Base-by-base conservation (phyloP, 2,888 invertebrate species). In the Microplitis manilae region DNA sequence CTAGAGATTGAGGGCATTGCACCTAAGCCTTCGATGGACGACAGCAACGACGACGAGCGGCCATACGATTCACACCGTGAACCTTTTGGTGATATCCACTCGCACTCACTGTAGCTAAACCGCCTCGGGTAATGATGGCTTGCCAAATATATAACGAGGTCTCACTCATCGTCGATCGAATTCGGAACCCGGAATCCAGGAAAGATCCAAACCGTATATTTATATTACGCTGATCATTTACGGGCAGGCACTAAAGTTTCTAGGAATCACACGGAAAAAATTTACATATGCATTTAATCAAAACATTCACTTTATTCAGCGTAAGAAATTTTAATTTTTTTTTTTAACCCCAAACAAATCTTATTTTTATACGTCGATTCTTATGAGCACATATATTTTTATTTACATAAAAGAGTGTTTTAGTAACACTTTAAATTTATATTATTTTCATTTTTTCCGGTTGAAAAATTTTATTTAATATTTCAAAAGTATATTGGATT, bases 1-100 rank as follows among this genome's bases (percentile, higher is more conserved):
- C 88, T 87, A 86, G 85, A 88, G 86, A 87, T 88, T 87, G 87
- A 87, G 89, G 88, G 85, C 88, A 84, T 88, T 89, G 88, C 89
- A 88, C 88, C 84, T 87, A 85, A 86, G 84, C 85, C 86, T 85
- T 87, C 86, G 85, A 83, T 77, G 78, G 77, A 79, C 80, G 77
- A 79, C 50, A 50, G 50, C 7, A 50, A 50, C 50, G 13, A 13
- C 50, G 13, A 50, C 13, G 4, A 50, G 4, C 50, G 81, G 77
- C 81, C 70, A 39, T 70, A 74, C 50, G 77, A 61, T 79, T 68
- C 74, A 77, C 69, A 71, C 59, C 76, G 41, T 60, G 50, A 50
- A 50, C 41, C 40, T 62, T 73, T 50, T 67, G 73, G 50, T 69
- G 50, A 50, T 50, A 8, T 50, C 4, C 50, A 50, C 50, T 50